These are phyloP conservation scores for Capitella teleta DNA, from an alignment of 1,140 invertebrate species.

Conservation along the genomic window DNA sequence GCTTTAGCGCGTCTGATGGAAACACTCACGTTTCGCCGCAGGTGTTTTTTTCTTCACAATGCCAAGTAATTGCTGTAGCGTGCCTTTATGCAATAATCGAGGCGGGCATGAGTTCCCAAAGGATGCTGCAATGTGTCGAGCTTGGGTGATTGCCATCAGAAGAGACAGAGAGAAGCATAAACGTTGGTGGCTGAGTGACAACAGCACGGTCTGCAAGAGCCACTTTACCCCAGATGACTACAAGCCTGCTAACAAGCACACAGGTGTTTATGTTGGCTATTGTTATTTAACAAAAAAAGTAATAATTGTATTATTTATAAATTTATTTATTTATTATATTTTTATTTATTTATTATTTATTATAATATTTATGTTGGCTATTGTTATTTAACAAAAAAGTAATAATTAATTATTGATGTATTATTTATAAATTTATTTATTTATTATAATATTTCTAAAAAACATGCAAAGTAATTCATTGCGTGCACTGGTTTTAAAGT, in stretches of 20 bases:
- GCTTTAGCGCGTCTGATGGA: too few relatives aligned
- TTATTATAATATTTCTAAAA: neutral
- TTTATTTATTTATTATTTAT: neutral
- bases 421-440: neutral
- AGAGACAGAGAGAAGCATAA: neutral
- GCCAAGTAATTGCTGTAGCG: neutral
- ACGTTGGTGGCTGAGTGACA: neutral
- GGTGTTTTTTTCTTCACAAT: neutral
- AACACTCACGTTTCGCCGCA: too few relatives aligned
- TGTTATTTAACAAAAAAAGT: neutral
- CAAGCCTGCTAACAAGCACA: neutral
- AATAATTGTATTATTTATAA: neutral
- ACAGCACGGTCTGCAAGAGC: neutral
- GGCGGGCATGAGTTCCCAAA: neutral
- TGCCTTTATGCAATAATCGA: neutral
- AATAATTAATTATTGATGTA: neutral
- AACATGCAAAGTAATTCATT: neutral
- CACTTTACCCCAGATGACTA: neutral
- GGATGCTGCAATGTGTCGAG: neutral
- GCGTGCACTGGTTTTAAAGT: neutral
- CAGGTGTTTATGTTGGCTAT: neutral
- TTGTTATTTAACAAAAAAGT: neutral
- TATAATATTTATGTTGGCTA: neutral
- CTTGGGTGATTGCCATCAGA: neutral
- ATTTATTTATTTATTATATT: neutral